A percentile compares a stretch with the other conserved stretches of the same genome.
phyloP scores from a whole-genome alignment of 2,113 vertebrate genomes.

The Amia ocellicauda region DNA sequence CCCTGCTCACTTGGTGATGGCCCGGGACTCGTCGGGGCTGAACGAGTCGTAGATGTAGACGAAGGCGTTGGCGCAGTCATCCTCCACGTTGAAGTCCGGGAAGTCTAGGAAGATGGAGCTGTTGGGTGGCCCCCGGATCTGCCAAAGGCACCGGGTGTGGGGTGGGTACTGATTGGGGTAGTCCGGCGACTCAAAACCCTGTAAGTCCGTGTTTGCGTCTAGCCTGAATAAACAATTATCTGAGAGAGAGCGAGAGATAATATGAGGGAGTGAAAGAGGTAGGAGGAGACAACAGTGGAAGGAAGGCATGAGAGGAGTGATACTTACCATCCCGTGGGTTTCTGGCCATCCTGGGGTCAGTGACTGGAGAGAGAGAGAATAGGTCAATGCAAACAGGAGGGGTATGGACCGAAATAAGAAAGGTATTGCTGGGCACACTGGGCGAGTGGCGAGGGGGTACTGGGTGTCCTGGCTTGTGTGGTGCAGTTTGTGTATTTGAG shows the following conservation, averaged over 20 bases:
- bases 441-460: neutral
- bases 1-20: slow-evolving; percentile 67
- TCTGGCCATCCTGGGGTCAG: slow-evolving; percentile 63
- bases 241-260: slow-evolving; percentile 42
- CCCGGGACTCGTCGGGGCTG: slow-evolving; percentile 56
- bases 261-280: slow-evolving; percentile 40
- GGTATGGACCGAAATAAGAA: neutral
- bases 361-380: slow-evolving; percentile 39
- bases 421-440: neutral
- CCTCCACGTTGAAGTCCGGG: slow-evolving; percentile 60
- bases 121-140: slow-evolving; percentile 52
- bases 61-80: slow-evolving; percentile 65
- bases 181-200: slow-evolving; percentile 52
- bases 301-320: slow-evolving; percentile 53
- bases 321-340: slow-evolving; percentile 62
- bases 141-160: slow-evolving; percentile 66
- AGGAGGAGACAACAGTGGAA: slow-evolving; percentile 57
- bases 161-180: slow-evolving; percentile 47
- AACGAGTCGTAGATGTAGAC: slow-evolving; percentile 67
- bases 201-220: slow-evolving; percentile 26
- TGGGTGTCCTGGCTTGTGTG: too few relatives aligned
- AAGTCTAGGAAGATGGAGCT: slow-evolving; percentile 50
- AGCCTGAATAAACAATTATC: slow-evolving; percentile 52
- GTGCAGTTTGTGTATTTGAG: too few relatives aligned
- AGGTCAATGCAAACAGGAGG: slow-evolving; percentile 10